phyloP scores from a whole-genome alignment of 2,113 vertebrate species.

The Protobothrops mucrosquamatus region DNA sequence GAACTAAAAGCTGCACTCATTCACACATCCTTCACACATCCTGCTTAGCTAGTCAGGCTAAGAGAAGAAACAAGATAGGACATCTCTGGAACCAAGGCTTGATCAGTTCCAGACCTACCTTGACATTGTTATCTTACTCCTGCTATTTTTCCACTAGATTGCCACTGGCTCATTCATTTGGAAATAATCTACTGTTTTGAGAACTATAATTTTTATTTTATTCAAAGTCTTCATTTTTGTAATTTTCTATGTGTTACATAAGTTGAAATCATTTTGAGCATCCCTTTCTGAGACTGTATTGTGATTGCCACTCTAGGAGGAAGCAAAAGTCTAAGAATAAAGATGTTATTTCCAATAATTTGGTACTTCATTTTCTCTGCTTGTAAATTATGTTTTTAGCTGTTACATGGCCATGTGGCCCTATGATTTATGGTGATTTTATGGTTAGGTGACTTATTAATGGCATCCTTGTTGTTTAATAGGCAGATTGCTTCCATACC shows the following conservation, averaged over 20 bases:
- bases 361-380: background rate
- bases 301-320: background rate
- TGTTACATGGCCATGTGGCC: background rate
- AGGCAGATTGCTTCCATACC: background rate
- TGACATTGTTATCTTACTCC: background rate
- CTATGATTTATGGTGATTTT: background rate
- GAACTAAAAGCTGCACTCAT: background rate
- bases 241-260: background rate
- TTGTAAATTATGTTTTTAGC: background rate
- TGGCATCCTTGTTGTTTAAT: background rate
- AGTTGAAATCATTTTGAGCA: background rate
- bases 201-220: background rate
- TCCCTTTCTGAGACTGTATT: background rate
- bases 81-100: background rate
- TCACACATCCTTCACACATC: background rate
- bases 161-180: background rate
- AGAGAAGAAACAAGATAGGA: background rate
- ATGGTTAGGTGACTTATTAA: background rate
- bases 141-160: background rate
- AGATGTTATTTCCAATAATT: background rate
- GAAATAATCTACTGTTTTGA: background rate
- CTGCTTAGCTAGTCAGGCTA: background rate
- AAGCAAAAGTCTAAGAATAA: background rate
- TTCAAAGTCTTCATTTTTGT: background rate
- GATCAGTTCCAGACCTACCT: background rate